Base-by-base conservation (phyloP, 92 coral and sea anemone species). In the Diadumene lineata region DNA sequence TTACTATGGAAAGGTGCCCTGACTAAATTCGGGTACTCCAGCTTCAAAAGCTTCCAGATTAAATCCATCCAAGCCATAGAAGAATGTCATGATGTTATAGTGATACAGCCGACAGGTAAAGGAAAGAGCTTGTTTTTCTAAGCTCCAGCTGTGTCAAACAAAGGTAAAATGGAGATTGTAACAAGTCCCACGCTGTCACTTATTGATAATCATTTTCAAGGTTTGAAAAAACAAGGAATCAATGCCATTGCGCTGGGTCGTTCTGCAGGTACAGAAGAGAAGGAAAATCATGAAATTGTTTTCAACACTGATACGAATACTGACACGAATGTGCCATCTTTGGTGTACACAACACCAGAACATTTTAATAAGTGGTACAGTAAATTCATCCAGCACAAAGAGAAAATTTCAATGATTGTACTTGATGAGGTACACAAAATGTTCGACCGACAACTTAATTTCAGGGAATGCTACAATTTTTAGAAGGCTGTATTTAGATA, bases 1-100 rank as follows among this genome's bases (percentile, higher is more conserved):
- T n/a, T n/a, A n/a, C n/a, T n/a, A n/a, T 78, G 92, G 92, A 78
- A 60, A 56, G 88, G 92, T 16, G 79, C 78, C 67, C 51, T 87
- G 1, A 78, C 85, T 0, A 68, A 38, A 56, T 82, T 87, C 76
- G 92, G 92, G 18, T 50, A 56, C 17, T 57, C 34, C 16, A 30
- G 66, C 11, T 43, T 83, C 29, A 83, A 79, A 17, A 48, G 22
- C 10, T 87, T 65, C 46, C 92, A 87, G 86, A 28, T 28, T 2
- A 74, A 87, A 24, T 88, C 92, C 32, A 69, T 87, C 68, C 78
- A 75, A 19, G 44, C 70, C 31, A 68, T 83, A 0, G 28, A 79
- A 56, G 58, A 46, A 2, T 61, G 78, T 18, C 72, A 34, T 19
- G 86, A 84, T 67, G 61, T 60, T 19, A 74, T 84, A 21, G 78